Evolutionary conservation across 2,113 vertebrate species (phyloP).

Genomic region (Oncorhynchus mykiss): DNA sequence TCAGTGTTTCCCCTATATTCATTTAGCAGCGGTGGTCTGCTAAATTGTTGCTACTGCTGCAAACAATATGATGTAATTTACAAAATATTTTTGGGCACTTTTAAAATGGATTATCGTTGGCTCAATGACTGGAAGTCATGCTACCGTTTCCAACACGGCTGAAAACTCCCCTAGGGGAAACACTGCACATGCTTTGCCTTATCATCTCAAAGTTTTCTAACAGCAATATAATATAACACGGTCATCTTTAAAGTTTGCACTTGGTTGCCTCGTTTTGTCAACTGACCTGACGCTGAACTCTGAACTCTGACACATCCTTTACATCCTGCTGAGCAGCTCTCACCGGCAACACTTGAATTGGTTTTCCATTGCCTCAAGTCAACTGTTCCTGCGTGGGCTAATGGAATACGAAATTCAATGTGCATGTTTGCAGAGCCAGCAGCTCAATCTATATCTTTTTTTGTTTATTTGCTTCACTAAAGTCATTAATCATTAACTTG

Average conservation of each 20-base stretch:
- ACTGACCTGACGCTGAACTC: neutral
- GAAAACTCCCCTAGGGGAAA: too few species aligned
- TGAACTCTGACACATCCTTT: neutral
- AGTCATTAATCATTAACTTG: neutral
- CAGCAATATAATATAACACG: neutral
- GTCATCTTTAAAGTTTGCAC: neutral
- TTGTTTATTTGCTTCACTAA: neutral
- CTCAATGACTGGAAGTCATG: too few species aligned
- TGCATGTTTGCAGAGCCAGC: neutral
- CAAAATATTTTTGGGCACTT: too few species aligned
- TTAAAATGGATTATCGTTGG: too few species aligned
- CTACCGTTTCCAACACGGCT: too few species aligned
- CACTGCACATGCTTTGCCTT: neutral
- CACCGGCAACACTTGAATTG: constrained; percentile 3
- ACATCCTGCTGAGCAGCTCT: neutral
- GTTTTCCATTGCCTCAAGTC: neutral
- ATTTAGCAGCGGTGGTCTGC: too few species aligned
- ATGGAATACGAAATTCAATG: neutral
- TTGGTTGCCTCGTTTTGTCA: neutral
- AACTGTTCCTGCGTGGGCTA: neutral
- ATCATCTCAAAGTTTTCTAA: neutral
- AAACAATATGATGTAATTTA: too few species aligned
- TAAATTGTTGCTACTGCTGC: too few species aligned
- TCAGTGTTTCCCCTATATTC: too few species aligned
- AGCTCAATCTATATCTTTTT: neutral